These are phyloP conservation scores for Lasioglossum albipes DNA, from an alignment of 1,140 invertebrate genomes.

Conservation along the genomic window DNA sequence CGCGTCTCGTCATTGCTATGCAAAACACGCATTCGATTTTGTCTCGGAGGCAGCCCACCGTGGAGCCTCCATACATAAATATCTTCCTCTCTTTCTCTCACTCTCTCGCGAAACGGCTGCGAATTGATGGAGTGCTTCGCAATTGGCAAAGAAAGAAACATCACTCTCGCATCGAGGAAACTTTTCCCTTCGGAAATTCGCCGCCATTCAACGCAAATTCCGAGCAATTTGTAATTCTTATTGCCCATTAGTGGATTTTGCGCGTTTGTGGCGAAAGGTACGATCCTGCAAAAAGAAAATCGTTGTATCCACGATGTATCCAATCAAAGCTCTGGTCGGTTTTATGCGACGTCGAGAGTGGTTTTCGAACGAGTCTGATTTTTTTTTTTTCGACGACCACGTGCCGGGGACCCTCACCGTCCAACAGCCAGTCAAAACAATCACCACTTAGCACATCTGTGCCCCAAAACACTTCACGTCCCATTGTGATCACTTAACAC, in stretches of 20 bases:
- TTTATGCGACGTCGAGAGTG: slow-evolving; percentile 21
- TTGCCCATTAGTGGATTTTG: neutral
- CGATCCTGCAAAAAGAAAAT: too few species aligned
- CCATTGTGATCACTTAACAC: slow-evolving; percentile 42
- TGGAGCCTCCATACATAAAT: slow-evolving; percentile 33
- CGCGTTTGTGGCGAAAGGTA: neutral
- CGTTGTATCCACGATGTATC: neutral
- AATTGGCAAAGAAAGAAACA: slow-evolving; percentile 11
- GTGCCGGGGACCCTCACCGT: slow-evolving; percentile 9
- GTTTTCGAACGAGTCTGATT: slow-evolving; percentile 29
- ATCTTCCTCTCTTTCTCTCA: neutral
- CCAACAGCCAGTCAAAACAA: slow-evolving; percentile 43
- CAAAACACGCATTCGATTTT: slow-evolving; percentile 44
- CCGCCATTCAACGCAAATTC: neutral
- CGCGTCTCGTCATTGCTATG: slow-evolving; percentile 36
- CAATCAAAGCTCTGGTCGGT: neutral
- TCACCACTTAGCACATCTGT: slow-evolving; percentile 43
- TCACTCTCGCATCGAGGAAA: neutral
- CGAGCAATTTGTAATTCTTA: neutral
- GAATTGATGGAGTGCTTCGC: neutral
- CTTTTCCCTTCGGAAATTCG: neutral
- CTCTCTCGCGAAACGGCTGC: slow-evolving; percentile 20
- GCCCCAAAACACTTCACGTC: slow-evolving; percentile 35
- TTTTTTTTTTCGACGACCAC: slow-evolving; percentile 37
- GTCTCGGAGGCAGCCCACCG: neutral